These are phyloP conservation scores for Toxotes chatareus DNA, from an alignment of 2,113 vertebrate species.

Conservation along the genomic window DNA sequence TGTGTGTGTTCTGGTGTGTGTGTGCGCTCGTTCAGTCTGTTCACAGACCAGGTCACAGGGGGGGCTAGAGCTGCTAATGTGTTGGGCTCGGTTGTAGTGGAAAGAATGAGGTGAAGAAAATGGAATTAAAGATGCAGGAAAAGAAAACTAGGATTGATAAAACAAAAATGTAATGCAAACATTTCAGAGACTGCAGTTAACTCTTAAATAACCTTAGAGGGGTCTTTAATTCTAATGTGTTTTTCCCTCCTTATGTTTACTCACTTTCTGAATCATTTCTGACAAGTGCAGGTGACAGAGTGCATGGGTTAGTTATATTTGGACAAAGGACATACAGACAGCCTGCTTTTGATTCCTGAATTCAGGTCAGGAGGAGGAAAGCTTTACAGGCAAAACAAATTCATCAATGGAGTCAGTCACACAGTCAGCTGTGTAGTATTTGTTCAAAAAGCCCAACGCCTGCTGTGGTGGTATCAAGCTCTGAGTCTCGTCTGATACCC, in stretches of 20 bases:
- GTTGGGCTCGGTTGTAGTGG: no score
- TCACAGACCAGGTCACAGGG: constrained; percentile 23
- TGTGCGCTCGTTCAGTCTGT: background rate
- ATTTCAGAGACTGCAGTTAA: no score
- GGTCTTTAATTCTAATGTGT: no score
- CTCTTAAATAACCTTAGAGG: constrained; percentile 3
- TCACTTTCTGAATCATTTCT: no score
- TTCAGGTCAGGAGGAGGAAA: constrained; percentile 74
- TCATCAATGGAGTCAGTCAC: constrained; percentile 51
- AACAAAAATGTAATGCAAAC: background rate
- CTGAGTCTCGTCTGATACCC: constrained; percentile 52
- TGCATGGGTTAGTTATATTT: constrained; percentile 70
- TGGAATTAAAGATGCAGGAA: background rate
- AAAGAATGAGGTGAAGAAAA: constrained; percentile 1
- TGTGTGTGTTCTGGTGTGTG: no score
- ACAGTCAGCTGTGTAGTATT: constrained; percentile 64
- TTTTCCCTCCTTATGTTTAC: no score
- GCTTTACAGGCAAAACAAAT: constrained; percentile 57
- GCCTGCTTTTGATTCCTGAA: constrained; percentile 72
- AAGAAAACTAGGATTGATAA: no score
- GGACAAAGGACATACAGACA: constrained; percentile 66
- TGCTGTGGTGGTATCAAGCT: constrained; percentile 58
- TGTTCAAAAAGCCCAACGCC: constrained; percentile 47
- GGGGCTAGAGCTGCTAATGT: constrained; percentile 10
- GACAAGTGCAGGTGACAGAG: constrained; percentile 67